Evolutionary conservation across 1,140 invertebrate genomes (phyloP).

Genomic region (Bombus impatiens): DNA sequence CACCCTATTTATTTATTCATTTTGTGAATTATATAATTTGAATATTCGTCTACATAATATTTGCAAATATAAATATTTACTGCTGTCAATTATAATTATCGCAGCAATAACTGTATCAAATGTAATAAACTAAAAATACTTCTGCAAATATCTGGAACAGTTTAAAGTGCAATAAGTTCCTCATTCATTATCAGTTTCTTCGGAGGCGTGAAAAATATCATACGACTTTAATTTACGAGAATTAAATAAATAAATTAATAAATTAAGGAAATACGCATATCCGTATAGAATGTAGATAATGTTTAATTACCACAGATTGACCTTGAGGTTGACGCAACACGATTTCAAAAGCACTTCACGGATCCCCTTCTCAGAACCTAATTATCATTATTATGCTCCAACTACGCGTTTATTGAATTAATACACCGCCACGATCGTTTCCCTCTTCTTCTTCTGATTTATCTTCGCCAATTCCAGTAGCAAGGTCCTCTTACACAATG

Average conservation of each 20-base stretch:
- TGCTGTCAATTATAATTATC: neutral
- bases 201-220: neutral
- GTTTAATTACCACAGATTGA: neutral
- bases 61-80: neutral
- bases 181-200: neutral
- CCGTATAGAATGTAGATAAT: neutral
- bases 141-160: too few relatives aligned
- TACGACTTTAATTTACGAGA: neutral
- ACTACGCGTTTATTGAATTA: neutral
- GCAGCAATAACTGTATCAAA: neutral
- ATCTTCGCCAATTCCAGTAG: neutral
- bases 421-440: neutral
- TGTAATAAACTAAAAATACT: neutral
- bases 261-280: neutral
- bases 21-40: neutral
- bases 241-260: neutral
- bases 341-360: conserved; percentile 4
- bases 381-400: neutral
- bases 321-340: neutral
- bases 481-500: neutral
- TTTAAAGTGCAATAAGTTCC: neutral
- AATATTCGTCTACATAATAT: neutral
- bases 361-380: neutral
- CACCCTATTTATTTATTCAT: too few relatives aligned
- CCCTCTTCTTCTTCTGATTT: neutral